phyloP scores from a whole-genome alignment of 2,113 vertebrate genomes.

The Protomyctophum bolini region DNA sequence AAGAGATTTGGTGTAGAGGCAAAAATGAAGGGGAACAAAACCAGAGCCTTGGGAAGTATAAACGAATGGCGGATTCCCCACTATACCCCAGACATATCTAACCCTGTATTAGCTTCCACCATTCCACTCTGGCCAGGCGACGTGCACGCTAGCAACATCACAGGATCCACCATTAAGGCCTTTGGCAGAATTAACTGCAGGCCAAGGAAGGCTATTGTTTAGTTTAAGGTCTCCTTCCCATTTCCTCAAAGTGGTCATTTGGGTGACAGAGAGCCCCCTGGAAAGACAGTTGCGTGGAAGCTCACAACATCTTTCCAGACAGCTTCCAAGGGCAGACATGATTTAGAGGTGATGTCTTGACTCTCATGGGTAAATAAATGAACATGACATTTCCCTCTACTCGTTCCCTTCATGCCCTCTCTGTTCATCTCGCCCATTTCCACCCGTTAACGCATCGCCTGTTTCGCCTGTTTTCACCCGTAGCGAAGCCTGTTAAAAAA shows the following conservation, averaged over 20 bases:
- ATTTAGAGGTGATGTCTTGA: conserved; percentile 49
- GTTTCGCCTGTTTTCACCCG: conserved; percentile 17
- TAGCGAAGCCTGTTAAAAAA: conserved; percentile 7
- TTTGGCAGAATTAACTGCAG: conserved; percentile 23
- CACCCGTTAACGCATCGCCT: conserved; percentile 19
- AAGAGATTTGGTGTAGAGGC: no score
- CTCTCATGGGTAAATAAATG: conserved; percentile 31
- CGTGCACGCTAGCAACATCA: no score
- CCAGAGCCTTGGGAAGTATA: no score
- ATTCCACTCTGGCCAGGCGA: conserved; percentile 15
- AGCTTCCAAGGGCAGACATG: conserved; percentile 34
- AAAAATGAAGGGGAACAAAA: no score
- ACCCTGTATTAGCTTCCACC: not conserved
- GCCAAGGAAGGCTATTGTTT: conserved; percentile 13
- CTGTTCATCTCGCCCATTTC: not conserved
- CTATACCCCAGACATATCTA: no score
- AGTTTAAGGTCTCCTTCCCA: conserved; percentile 18
- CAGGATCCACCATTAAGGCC: not conserved
- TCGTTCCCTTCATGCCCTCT: no score
- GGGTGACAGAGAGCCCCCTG: not conserved
- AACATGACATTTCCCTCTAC: conserved; percentile 21
- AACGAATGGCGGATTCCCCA: no score
- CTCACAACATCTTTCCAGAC: conserved; percentile 19
- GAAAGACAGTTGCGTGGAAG: conserved; percentile 19
- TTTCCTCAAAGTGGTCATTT: conserved; percentile 1